Evolutionary conservation across 2,888 invertebrate species (phyloP), one percentile per base, ranked within the genome.

Genomic region (Apamea monoglypha): DNA sequence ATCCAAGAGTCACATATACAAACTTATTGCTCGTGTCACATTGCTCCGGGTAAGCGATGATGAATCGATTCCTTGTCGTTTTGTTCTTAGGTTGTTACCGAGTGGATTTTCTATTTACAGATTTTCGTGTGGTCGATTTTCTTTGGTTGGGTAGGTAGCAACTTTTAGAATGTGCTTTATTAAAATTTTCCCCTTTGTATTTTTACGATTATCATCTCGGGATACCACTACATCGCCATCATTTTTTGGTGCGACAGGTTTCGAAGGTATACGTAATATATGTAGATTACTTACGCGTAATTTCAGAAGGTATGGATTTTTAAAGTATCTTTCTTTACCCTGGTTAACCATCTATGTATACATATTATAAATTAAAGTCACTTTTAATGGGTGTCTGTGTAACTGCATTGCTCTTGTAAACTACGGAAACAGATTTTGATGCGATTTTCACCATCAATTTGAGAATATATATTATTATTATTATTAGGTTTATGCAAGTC

Each of bases 1-100:
- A 78, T 50, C n/a, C 56, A 68, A 78, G 74, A 79, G 85, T 79
- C 85, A 85, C 75, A 79, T 85, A 40, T n/a, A 66, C 64, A 50
- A 80, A 66, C 66, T 66, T 68, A 44, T 80, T 73, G 77, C 70
- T 86, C 36, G 14, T 68, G 47, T 63, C 50, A 53, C 69, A 81
- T 66, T 40, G 73, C n/a, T 68, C 2, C 3, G 59, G n/a, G n/a
- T 47, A 69, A 70, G 74, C 29, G 78, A 86, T 86, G 84, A 83
- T 81, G 64, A 83, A 83, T 83, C 53, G 47, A 83, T 56, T 83
- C 61, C 25, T 21, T 36, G 67, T 76, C 21, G 40, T 78, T 81
- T 83, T 85, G 21, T 32, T 72, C 2, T n/a, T 12, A 14, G 0
- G 14, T 16, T 16, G 63, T 47, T 74, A 53, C 73, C 8, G 64